phyloP scores from a whole-genome alignment of 2,797 vertebrate genomes.

The Echiichthys vipera region DNA sequence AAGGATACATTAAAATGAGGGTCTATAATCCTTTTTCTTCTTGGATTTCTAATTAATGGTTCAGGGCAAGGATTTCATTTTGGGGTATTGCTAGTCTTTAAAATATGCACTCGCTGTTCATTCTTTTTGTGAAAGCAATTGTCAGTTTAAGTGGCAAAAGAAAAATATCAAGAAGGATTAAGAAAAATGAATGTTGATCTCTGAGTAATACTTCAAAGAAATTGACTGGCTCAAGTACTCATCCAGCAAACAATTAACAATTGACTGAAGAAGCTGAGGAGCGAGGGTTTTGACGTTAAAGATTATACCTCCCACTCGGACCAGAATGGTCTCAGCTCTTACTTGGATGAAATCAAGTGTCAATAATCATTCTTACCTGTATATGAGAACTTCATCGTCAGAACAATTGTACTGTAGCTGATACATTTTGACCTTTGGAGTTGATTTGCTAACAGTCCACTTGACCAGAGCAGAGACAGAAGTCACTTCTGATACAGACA shows the following conservation, averaged over 20 bases:
- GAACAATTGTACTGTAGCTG: constrained; percentile 99
- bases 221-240: constrained; percentile 22
- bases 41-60: constrained; percentile 73
- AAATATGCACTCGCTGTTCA: constrained; percentile 20
- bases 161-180: constrained; percentile 47
- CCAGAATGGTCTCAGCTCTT: neutral
- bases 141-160: constrained; percentile 15
- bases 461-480: constrained; percentile 93
- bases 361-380: constrained; percentile 89
- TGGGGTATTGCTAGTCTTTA: constrained; percentile 41
- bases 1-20: constrained; percentile 62
- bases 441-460: constrained; percentile 95
- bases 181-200: constrained; percentile 48
- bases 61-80: constrained; percentile 64
- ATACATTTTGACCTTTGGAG: constrained; percentile 98
- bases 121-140: constrained; percentile 36
- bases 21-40: constrained; percentile 66
- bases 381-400: constrained; percentile 97
- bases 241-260: constrained; percentile 51
- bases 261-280: constrained; percentile 22
- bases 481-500: constrained; percentile 95
- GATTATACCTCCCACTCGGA: constrained; percentile 24
- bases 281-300: constrained; percentile 10
- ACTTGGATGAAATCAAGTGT: constrained; percentile 15
- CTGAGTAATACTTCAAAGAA: constrained; percentile 44